Evolutionary conservation across 2,797 vertebrate genomes (phyloP).

Genomic region (Serranus cabrilla): DNA sequence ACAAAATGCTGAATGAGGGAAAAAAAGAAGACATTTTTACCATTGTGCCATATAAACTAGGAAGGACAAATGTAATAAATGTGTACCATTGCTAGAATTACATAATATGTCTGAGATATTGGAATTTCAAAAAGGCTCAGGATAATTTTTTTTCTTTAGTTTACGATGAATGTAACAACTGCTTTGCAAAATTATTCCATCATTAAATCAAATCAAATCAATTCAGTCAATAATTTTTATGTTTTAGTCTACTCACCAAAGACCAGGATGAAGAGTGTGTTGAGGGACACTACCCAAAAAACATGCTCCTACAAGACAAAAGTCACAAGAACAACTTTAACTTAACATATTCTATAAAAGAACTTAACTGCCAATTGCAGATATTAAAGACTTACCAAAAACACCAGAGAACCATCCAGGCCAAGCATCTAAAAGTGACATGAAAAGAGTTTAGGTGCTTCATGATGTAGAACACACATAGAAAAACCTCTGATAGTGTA

Average conservation of each 20-base stretch:
- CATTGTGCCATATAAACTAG: not conserved
- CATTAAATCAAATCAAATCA: not conserved
- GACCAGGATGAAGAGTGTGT: constrained; percentile 98
- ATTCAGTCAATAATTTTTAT: not conserved
- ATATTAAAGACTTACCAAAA: constrained; percentile 89
- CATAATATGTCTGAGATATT: not conserved
- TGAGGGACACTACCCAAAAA: constrained; percentile 99
- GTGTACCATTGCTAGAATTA: not conserved
- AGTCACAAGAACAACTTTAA: constrained; percentile 7
- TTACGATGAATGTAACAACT: not conserved
- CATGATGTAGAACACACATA: not conserved
- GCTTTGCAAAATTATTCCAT: not conserved
- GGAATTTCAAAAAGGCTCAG: too few relatives aligned
- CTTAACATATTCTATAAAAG: not conserved
- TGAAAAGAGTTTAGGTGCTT: not conserved
- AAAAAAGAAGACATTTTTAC: not conserved
- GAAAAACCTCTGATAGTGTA: not conserved
- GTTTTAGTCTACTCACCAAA: constrained; percentile 90
- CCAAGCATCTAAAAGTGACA: constrained; percentile 93
- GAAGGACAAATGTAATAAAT: not conserved
- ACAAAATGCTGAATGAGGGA: constrained; percentile 92
- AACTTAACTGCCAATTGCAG: not conserved
- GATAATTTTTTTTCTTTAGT: not conserved
- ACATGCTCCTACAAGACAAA: constrained; percentile 92
- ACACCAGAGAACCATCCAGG: constrained; percentile 97